Evolutionary conservation across 2,113 vertebrate species (phyloP), one percentile per base, ranked within the genome.

Genomic region (Solea solea): DNA sequence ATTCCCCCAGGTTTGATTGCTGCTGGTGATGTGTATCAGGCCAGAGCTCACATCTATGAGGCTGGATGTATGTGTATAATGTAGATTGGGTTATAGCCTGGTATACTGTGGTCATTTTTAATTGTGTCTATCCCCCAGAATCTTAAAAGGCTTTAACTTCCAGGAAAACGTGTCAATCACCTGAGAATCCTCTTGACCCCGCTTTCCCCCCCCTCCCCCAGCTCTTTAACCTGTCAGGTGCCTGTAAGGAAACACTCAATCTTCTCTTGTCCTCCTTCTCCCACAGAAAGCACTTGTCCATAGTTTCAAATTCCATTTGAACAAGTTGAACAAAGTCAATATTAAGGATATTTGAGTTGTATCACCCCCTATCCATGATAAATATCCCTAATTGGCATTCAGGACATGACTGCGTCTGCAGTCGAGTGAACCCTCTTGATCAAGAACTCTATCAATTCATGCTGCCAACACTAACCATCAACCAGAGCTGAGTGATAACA

Each of bases 141-240:
- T 49, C 10, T 27, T 46, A 74, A 57, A 69, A 80, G 42, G 16
- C 77, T 68, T 72, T 70, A 46, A 77, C 74, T 79, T 63, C 9
- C 21, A 69, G 68, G 44, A 71, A 80, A 77, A 85, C 42, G 44
- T 78, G 69, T 70, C 81, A 71, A 28, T 82, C 60, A 71, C 66
- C 57, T 49, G 16, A 72, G 62, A 65, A 60, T 25, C 58, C 40
- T 48, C 67, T 49, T 81, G 56, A 83, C 7, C 16, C 28, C 27
- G 21, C 69, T 48, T 70, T 66, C 59, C 80, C 65, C 7, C 66
- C 48, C 60, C 80, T 65, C 7, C 66, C 48, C 28, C 44, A 3
- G 34, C 70, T 61, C 64, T 63, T 67, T 70, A 14, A 58, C 40
- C 70, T 82, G 78, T 80, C 80, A 71, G 62, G 42, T 27, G 46